Percentiles rank a stretch among this genome's conserved stretches.
phyloP scores from a whole-genome alignment of 2,113 vertebrate species.

The Emydocephalus ijimae region DNA sequence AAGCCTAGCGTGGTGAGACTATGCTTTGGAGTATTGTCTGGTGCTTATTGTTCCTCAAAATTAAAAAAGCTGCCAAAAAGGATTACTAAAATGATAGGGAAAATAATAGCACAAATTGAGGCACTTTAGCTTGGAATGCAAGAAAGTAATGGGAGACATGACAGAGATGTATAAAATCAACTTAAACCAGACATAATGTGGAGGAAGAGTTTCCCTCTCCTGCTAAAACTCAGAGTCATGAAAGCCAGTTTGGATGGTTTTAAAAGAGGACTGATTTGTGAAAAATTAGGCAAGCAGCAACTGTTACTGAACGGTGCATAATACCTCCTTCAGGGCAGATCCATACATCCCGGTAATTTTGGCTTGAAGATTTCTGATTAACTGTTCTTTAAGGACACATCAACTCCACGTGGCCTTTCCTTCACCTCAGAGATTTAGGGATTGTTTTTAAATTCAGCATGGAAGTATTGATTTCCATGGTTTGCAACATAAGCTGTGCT shows the following conservation, averaged over 20 bases:
- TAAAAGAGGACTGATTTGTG: neutral
- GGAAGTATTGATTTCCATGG: neutral
- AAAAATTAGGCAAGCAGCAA: neutral
- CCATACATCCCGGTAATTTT: neutral
- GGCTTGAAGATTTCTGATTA: neutral
- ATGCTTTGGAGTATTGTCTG: neutral
- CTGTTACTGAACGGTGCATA: neutral
- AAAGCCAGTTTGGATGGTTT: neutral
- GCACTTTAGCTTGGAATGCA: neutral
- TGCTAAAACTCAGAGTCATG: neutral
- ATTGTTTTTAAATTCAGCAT: neutral
- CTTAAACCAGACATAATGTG: neutral
- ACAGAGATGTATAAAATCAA: neutral
- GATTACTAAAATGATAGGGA: neutral
- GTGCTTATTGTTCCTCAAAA: neutral
- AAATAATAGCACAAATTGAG: neutral
- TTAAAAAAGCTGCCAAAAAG: neutral
- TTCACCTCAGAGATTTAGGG: neutral
- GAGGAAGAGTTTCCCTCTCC: neutral
- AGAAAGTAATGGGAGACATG: neutral
- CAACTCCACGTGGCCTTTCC: neutral
- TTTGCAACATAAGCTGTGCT: neutral
- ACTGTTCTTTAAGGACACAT: neutral
- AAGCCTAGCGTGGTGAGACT: neutral
- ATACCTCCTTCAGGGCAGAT: neutral